Conservation (phyloP, 2,888 invertebrate species). For the Pandemis heparana region DNA sequence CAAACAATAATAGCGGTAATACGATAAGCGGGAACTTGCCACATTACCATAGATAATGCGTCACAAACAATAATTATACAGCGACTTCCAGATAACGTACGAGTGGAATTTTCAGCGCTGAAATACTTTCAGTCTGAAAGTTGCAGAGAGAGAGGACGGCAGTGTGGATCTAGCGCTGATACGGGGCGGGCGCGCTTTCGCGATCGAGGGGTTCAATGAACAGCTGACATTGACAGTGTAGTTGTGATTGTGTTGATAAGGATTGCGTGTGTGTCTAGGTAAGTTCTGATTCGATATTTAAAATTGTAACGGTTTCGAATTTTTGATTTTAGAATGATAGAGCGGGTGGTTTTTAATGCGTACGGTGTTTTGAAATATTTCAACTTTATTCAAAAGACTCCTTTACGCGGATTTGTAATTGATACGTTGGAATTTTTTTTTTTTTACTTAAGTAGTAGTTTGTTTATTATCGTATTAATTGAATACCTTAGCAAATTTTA, state of each 20-base stretch:
- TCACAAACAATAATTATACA: slow-evolving; percentile 36
- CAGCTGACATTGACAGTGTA: slow-evolving; percentile 57
- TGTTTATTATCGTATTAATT: too few relatives aligned
- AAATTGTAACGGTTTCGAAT: neutral
- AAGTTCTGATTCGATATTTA: slow-evolving; percentile 37
- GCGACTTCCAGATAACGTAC: slow-evolving; percentile 37
- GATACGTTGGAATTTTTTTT: too few relatives aligned
- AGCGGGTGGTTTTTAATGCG: too few relatives aligned
- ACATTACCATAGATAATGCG: slow-evolving; percentile 40
- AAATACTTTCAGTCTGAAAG: slow-evolving; percentile 54
- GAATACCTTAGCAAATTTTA: too few relatives aligned
- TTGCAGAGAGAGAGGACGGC: slow-evolving; percentile 65
- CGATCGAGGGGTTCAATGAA: slow-evolving; percentile 54
- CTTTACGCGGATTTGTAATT: too few relatives aligned
- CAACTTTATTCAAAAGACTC: too few relatives aligned
- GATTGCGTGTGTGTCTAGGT: slow-evolving; percentile 49
- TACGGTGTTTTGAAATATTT: too few relatives aligned
- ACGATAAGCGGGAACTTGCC: slow-evolving; percentile 24
- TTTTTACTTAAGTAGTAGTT: too few relatives aligned
- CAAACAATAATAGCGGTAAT: slow-evolving; percentile 24
- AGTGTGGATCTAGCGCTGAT: slow-evolving; percentile 63
- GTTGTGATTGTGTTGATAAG: slow-evolving; percentile 50
- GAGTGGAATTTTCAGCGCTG: slow-evolving; percentile 65
- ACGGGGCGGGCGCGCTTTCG: slow-evolving; percentile 65
- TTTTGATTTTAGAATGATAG: neutral